Evolutionary conservation across 2,113 vertebrate species (phyloP), one percentile per base, ranked within the genome.

Genomic region (Mustela lutreola): DNA sequence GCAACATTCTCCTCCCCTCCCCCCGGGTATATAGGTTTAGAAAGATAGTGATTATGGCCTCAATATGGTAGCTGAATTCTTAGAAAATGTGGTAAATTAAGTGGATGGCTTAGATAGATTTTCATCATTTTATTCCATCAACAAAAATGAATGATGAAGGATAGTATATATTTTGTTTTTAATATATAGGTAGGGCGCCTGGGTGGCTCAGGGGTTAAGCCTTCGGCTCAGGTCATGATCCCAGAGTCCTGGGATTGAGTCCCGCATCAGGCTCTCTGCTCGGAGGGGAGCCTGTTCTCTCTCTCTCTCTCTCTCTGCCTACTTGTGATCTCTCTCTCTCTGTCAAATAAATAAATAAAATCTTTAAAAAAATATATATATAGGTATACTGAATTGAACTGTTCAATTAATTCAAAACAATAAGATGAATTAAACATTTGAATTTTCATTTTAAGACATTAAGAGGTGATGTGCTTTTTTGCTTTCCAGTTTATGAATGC

Each of bases 381-480:
- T 76, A 60, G 76, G 22, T 60, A 45, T 42, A 39, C 14, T n/a
- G n/a, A 76, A 24, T 50, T 56, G 67, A 62, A 79, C 24, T 16
- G 5, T 76, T 89, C 2, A 2, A 19, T 90, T 83, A 67, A 62
- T 45, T 91, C 39, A 70, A 82, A 67, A 33, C 36, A 31, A 42
- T 83, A 53, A 83, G 56, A 16, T 71, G 21, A 80, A 4, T 88
- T 63, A 39, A 96, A 70, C 75, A 79, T 95, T 89, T 31, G 31
- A 88, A n/a, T 85, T 97, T 31, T 91, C 58, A 92, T 63, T 42
- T 93, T 93, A 39, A 92, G 39, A 80, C 65, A 86, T 79, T 65
- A 31, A 82, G 42, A 70, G 24, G 62, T 50, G 80, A 60, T 79
- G 28, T 71, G 12, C 22, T 16, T 15, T 70, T 94, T 67, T 6